Evolutionary conservation across 2,113 vertebrate genomes (phyloP).

Genomic region (Nothocercus nigrocapillus): DNA sequence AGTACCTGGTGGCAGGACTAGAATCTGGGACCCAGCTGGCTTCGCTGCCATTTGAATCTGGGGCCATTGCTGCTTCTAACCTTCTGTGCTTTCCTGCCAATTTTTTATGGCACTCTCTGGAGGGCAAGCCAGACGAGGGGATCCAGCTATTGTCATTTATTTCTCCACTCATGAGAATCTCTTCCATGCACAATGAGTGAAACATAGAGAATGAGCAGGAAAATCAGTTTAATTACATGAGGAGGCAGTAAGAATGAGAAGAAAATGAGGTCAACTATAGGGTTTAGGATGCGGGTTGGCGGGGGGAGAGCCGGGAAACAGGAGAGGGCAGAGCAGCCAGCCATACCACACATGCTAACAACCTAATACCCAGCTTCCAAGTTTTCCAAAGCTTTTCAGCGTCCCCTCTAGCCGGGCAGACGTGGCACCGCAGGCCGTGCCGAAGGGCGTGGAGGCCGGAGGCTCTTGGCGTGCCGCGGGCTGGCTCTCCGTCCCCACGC

Average conservation of each 20-base stretch:
- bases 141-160: slow-evolving; percentile 73
- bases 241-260: slow-evolving; percentile 76
- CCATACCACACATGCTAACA: neutral
- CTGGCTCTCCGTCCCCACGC: slow-evolving; percentile 70
- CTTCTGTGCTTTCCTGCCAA: slow-evolving; percentile 58
- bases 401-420: slow-evolving; percentile 40
- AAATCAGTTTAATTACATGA: slow-evolving; percentile 82
- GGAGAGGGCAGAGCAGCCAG: neutral
- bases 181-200: slow-evolving; percentile 63
- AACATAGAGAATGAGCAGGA: slow-evolving; percentile 78
- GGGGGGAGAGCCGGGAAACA: neutral
- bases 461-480: slow-evolving; percentile 44
- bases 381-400: slow-evolving; percentile 46
- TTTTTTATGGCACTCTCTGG: slow-evolving; percentile 63
- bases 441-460: slow-evolving; percentile 36
- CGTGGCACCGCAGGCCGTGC: slow-evolving; percentile 1
- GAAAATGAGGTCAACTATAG: slow-evolving; percentile 76
- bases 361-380: neutral
- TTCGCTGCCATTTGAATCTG: slow-evolving; percentile 63
- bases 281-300: slow-evolving; percentile 32
- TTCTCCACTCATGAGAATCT: slow-evolving; percentile 72
- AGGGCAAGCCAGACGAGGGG: slow-evolving; percentile 47
- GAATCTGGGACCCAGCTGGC: slow-evolving; percentile 76
- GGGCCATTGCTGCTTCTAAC: slow-evolving; percentile 20
- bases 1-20: slow-evolving; percentile 61